Evolutionary conservation across 2,797 vertebrate genomes (phyloP), one percentile per base, ranked within the genome.

Genomic region (Labroides dimidiatus): DNA sequence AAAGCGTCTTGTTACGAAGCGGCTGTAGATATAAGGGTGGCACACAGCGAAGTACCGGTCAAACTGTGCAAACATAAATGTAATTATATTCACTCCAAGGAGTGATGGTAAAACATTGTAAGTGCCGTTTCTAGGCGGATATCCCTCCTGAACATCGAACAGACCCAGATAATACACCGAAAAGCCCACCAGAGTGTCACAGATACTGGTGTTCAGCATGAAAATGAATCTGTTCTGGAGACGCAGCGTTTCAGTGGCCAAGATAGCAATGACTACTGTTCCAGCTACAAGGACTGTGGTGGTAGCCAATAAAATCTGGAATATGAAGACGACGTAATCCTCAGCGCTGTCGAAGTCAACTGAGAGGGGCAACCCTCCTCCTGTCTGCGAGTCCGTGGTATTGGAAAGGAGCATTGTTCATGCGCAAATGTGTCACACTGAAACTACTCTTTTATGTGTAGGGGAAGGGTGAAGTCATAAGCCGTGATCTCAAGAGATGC

Each of bases 221-320:
- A 94, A 94, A 24, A 94, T 80, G 15, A 93, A 95, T n/a, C 93
- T 75, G 84, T 93, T 95, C 52, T 94, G 92, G 3, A 71, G 15
- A 27, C 83, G 88, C 10, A 93, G 89, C 0, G 86, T 60, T 51
- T 69, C 69, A 6, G 85, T 92, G 73, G 81, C 55, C 14, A 77
- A 1, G 23, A 94, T 92, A 14, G 68, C 54, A 0, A 92, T 27
- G 4, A 87, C 90, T 4, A 93, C 89, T 0, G 90, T 80, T 0
- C 91, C 92, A 0, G 91, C 91, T 0, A 91, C n/a, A 1, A 86
- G 75, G 16, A 87, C 80, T 1, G 86, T 59, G 1, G 56, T 41
- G 3, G 91, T 91, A 3, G 91, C 93, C 15, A 93, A 92, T 30
- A 92, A 1, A 8, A 93, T n/a, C 57, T 94, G 92, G 23, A 90